Evolutionary conservation across 2,797 vertebrate genomes (phyloP).

Genomic region (Aldrovandia affinis): DNA sequence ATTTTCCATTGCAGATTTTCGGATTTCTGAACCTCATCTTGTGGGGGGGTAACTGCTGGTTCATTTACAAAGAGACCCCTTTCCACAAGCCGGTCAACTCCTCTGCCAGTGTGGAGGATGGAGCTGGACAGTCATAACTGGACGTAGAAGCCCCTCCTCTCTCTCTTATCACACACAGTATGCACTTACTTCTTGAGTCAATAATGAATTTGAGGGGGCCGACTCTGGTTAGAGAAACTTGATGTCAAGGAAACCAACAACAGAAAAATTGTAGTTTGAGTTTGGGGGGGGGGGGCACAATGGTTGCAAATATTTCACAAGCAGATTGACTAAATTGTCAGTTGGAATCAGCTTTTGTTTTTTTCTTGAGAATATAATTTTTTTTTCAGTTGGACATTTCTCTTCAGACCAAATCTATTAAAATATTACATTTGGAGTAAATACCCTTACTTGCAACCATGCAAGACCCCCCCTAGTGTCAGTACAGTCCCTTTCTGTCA

Average conservation of each 20-base stretch:
- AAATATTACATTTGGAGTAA: not conserved
- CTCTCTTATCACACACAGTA: not conserved
- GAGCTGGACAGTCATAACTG: slow-evolving; percentile 56
- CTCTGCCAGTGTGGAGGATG: slow-evolving; percentile 72
- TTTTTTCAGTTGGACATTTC: not conserved
- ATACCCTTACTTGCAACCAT: not conserved
- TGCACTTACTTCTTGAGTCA: slow-evolving; percentile 30
- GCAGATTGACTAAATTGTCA: not conserved
- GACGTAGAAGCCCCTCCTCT: slow-evolving; percentile 21
- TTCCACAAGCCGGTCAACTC: slow-evolving; percentile 77
- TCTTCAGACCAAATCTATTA: slow-evolving; percentile 16
- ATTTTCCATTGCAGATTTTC: slow-evolving; percentile 74
- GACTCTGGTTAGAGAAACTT: slow-evolving; percentile 46
- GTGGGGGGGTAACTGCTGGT: slow-evolving; percentile 94
- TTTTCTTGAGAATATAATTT: not conserved
- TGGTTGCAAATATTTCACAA: not conserved
- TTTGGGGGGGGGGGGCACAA: not conserved
- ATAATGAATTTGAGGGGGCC: slow-evolving; percentile 45
- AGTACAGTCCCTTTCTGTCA: not conserved
- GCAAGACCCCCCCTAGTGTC: not conserved
- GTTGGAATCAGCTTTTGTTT: not conserved
- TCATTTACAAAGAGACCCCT: slow-evolving; percentile 91
- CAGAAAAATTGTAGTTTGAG: slow-evolving; percentile 13
- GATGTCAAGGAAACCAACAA: slow-evolving; percentile 41
- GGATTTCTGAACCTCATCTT: slow-evolving; percentile 92